Evolutionary conservation across 2,888 invertebrate species (phyloP).

Genomic region (Artemia sp.): DNA sequence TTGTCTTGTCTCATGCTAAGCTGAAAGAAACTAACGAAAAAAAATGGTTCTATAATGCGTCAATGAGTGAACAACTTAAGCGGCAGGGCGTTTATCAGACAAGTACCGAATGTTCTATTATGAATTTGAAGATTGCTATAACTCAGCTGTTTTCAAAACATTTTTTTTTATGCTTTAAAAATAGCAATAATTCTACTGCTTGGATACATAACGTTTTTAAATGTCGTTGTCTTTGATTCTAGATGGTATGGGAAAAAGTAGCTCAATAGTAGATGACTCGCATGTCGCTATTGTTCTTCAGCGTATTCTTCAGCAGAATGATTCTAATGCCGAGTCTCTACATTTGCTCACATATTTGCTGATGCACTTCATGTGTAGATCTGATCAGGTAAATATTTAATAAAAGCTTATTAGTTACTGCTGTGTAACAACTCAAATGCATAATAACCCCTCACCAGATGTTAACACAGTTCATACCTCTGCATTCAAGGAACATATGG

Average conservation of each 20-base stretch:
- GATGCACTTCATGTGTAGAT: constrained; percentile 81
- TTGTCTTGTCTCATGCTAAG: too few relatives aligned
- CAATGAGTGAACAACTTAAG: too few relatives aligned
- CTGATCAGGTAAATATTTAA: constrained; percentile 41
- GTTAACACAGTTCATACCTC: too few relatives aligned
- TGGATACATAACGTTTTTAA: too few relatives aligned
- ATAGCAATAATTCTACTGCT: too few relatives aligned
- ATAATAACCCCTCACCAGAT: too few relatives aligned
- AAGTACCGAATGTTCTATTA: constrained; percentile 24
- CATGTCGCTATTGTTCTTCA: constrained; percentile 61
- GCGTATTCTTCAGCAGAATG: constrained; percentile 77
- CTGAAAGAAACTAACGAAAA: too few relatives aligned
- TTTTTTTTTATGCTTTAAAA: constrained; percentile 15
- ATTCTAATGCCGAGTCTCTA: constrained; percentile 85
- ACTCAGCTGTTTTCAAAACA: neutral
- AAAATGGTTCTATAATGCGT: too few relatives aligned
- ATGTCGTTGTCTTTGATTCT: constrained; percentile 23
- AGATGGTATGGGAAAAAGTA: constrained; percentile 69
- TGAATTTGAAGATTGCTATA: neutral
- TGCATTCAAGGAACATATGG: too few relatives aligned
- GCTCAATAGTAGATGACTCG: constrained; percentile 62
- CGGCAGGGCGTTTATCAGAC: too few relatives aligned
- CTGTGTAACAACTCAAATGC: too few relatives aligned
- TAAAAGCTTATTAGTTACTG: too few relatives aligned
- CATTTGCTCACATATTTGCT: constrained; percentile 84